Percentiles rank a stretch among this genome's conserved stretches.
Evolutionary conservation across 2,113 vertebrate genomes (phyloP).

Genomic region (Indicator maculatus): DNA sequence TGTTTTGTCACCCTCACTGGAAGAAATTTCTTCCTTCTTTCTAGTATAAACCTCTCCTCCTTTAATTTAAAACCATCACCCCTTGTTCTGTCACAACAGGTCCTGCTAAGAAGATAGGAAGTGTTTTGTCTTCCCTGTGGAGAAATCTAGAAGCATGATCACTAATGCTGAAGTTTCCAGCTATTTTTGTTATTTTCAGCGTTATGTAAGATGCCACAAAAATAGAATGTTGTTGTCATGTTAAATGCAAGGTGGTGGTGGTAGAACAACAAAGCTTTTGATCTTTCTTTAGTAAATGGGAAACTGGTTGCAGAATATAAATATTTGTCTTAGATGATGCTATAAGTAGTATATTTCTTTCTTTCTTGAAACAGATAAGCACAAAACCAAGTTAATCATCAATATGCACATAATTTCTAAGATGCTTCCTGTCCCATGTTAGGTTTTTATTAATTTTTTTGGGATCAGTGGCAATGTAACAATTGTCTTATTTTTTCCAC

Average conservation of each 20-base stretch:
- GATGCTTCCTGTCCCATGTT: neutral
- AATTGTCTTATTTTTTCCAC: neutral
- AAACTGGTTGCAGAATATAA: conserved; percentile 24
- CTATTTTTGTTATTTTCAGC: neutral
- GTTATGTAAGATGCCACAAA: conserved; percentile 24
- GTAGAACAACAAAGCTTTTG: conserved; percentile 24
- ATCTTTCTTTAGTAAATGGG: conserved; percentile 50
- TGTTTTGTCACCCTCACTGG: no score
- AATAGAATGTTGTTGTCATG: conserved; percentile 5
- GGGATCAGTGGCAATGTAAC: neutral
- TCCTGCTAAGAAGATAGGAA: no score
- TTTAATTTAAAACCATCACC: no score
- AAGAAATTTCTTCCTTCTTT: no score
- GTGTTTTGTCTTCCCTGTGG: neutral
- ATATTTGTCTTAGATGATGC: conserved; percentile 23
- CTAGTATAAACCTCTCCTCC: no score
- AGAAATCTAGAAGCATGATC: neutral
- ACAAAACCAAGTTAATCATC: neutral
- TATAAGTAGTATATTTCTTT: neutral
- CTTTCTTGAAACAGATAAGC: neutral
- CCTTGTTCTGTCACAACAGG: no score
- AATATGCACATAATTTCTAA: neutral
- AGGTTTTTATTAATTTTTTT: conserved; percentile 17
- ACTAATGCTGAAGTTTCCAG: neutral
- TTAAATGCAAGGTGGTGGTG: conserved; percentile 5